These are phyloP conservation scores for Bos javanicus DNA, from an alignment of 2,113 vertebrate species.

Conservation along the genomic window DNA sequence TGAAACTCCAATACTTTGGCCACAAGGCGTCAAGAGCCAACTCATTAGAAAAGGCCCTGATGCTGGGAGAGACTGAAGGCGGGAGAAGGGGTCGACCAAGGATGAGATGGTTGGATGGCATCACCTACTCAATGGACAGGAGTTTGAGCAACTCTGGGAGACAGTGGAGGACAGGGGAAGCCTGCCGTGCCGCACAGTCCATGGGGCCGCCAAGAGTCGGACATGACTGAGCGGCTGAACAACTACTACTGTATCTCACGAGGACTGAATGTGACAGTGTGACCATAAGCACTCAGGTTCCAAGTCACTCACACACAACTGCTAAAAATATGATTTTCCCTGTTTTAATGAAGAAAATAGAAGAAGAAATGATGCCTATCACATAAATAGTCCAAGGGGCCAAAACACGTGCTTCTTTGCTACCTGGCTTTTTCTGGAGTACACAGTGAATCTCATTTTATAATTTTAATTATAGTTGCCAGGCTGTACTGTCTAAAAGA, in stretches of 20 bases:
- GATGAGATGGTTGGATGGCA: not conserved
- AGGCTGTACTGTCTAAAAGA: not conserved
- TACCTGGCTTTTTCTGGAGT: not conserved
- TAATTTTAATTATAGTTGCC: not conserved
- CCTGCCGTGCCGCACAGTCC: not conserved
- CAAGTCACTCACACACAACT: not conserved
- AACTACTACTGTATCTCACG: rapidly evolving
- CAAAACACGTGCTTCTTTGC: not conserved
- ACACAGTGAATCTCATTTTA: not conserved
- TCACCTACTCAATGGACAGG: not conserved
- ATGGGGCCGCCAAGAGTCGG: not conserved
- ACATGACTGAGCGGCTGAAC: not conserved
- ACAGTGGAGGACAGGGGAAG: not conserved
- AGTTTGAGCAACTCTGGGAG: not conserved
- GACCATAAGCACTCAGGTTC: no score
- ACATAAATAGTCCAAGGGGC: not conserved
- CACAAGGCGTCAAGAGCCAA: not conserved
- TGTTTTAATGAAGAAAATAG: not conserved
- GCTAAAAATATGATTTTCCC: not conserved
- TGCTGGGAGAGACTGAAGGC: not conserved
- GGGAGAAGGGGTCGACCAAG: not conserved
- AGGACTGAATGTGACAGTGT: no score
- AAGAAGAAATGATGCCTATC: not conserved
- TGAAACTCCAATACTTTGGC: not conserved
- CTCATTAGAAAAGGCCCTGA: not conserved